These are phyloP conservation scores for Pristionchus japonicus DNA, from an alignment of 2,888 invertebrate genomes.

Conservation along the genomic window DNA sequence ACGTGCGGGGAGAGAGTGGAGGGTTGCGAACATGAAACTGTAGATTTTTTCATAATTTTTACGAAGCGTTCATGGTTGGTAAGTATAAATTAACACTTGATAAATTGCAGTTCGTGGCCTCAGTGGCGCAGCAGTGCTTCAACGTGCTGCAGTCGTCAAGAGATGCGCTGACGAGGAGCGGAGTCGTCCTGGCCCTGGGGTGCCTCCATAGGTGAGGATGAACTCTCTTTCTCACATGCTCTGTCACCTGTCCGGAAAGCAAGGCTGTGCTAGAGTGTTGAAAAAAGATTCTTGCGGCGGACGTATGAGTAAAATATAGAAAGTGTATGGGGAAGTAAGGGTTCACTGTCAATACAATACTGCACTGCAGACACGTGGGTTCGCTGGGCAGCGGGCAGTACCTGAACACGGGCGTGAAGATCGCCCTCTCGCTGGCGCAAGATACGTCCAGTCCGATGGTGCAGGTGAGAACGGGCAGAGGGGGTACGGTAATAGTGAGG, in stretches of 20 bases:
- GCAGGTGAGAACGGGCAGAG: slow-evolving; percentile 80
- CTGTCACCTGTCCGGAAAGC: no score
- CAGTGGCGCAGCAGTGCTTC: slow-evolving; percentile 90
- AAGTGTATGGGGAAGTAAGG: no score
- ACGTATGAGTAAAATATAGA: no score
- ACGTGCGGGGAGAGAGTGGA: neutral
- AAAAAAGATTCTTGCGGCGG: no score
- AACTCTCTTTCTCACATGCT: no score
- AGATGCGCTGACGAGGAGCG: slow-evolving; percentile 88
- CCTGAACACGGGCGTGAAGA: slow-evolving; percentile 92
- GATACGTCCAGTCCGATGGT: slow-evolving; percentile 92
- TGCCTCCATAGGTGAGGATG: slow-evolving; percentile 86
- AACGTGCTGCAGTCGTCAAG: slow-evolving; percentile 83
- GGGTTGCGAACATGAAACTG: no score
- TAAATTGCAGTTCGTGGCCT: slow-evolving; percentile 85
- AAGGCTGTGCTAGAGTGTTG: no score
- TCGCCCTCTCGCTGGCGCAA: slow-evolving; percentile 92
- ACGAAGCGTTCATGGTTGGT: no score
- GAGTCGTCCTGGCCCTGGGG: slow-evolving; percentile 92
- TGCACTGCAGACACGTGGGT: slow-evolving; percentile 76
- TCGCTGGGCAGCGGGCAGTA: slow-evolving; percentile 96
- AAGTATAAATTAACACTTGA: no score
- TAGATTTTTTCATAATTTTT: no score
- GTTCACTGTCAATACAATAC: neutral
- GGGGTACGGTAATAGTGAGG: no score